phyloP scores from a whole-genome alignment of 37 sponge, comb jelly and placozoan genomes.

The Bolinopsis microptera region DNA sequence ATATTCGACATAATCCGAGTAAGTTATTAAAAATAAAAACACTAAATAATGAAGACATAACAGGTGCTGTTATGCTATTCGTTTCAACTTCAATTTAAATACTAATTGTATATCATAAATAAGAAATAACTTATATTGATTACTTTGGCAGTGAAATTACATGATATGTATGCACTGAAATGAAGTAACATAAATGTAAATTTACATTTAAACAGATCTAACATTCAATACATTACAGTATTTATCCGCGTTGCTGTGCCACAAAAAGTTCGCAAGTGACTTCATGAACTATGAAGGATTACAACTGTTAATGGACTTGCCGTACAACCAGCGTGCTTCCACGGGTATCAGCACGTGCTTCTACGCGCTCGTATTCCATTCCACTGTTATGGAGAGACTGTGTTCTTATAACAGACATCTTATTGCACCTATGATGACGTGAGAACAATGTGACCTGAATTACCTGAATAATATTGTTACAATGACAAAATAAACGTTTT shows the following conservation, averaged over 20 bases:
- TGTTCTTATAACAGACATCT: constrained; percentile 16
- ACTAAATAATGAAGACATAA: too few species aligned
- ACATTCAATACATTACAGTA: not conserved
- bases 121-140: too few species aligned
- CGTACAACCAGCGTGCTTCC: constrained; percentile 1
- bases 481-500: too few species aligned
- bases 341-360: constrained; percentile 43
- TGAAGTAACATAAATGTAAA: too few species aligned
- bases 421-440: not conserved
- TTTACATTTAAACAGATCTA: too few species aligned
- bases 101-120: too few species aligned
- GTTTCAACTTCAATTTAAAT: too few species aligned
- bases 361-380: constrained; percentile 39
- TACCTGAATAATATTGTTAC: too few species aligned
- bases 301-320: not conserved
- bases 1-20: constrained; percentile 2
- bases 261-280: constrained; percentile 54
- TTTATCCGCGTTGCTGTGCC: not conserved
- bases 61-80: too few species aligned
- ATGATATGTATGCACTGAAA: too few species aligned
- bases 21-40: too few species aligned
- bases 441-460: not conserved
- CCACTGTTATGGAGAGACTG: constrained; percentile 15
- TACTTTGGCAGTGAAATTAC: not conserved
- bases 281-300: constrained; percentile 46